Evolutionary conservation across 2,113 vertebrate genomes (phyloP), one percentile per base, ranked within the genome.

Genomic region (Otocyon megalotis): DNA sequence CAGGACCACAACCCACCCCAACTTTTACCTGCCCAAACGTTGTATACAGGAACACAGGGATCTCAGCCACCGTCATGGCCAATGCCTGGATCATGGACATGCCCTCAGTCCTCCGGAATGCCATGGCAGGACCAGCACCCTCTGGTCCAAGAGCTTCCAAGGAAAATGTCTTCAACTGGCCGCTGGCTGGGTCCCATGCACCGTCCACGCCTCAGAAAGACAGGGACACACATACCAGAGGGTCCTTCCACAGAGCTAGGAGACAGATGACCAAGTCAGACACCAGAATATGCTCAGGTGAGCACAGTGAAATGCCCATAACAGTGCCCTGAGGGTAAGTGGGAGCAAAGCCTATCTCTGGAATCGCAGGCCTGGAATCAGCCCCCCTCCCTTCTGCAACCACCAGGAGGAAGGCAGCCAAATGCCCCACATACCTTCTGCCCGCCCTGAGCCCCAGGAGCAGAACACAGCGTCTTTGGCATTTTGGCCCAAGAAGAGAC

Each of bases 1-100:
- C 12, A 24, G 71, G 93, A 30, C n/a, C 26, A n/a, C 5, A 3
- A 2, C 13, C 37, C 14, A 0, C 8, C 12, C 50, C 10, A 2
- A 8, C 0, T 35, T 54, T 98, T 99, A 99, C 99, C 99, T 99
- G 99, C 32, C 99, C 99, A 56, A 99, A 99, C 0, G 99, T 99
- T 0, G 99, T 99, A 94, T 99, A 99, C 17, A 99, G 99, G 92
- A 99, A 99, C 96, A 99, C 99, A 0, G 99, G 99, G 95, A 99
- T 99, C 99, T 99, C 99, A 0, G 99, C 99, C 88, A 99, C 99
- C 0, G 99, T 99, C 99, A 99, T 99, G 76, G 99, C 99, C 98
- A 99, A 98, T 81, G 99, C 99, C 98, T 99, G 99, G 96, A 99
- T 99, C 77, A 99, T 98, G 97, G 99, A 99, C 99, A 99, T 98